phyloP scores from a whole-genome alignment of 1,140 invertebrate genomes.

The Drosophila littoralis region DNA sequence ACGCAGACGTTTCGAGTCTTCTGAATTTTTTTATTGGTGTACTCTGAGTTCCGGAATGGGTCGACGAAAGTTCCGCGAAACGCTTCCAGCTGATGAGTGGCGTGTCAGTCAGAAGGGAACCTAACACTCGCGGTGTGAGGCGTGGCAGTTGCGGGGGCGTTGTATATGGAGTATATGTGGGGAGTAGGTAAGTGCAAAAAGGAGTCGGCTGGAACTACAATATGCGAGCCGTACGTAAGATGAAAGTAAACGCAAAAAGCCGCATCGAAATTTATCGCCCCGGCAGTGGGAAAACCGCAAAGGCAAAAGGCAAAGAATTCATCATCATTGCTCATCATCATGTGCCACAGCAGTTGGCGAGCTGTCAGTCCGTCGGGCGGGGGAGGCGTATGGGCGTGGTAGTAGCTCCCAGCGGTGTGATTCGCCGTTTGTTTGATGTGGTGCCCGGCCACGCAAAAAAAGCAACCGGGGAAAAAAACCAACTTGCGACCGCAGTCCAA shows the following conservation, averaged over 20 bases:
- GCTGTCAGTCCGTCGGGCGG: constrained; percentile 30
- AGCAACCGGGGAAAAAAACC: not conserved
- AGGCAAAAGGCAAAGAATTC: constrained; percentile 71
- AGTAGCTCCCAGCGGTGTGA: constrained; percentile 62
- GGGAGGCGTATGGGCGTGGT: constrained; percentile 32
- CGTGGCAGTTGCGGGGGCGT: not conserved
- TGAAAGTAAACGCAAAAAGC: constrained; percentile 76
- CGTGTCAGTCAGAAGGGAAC: constrained; percentile 38
- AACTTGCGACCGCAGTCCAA: constrained; percentile 43
- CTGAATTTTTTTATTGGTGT: too few species aligned
- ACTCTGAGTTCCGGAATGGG: constrained; percentile 1
- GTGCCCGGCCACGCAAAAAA: not conserved
- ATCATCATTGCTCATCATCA: constrained; percentile 70
- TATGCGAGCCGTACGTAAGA: constrained; percentile 41
- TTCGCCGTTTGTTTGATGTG: constrained; percentile 71
- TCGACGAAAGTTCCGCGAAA: constrained; percentile 64
- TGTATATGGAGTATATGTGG: not conserved
- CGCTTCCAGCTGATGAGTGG: constrained; percentile 73
- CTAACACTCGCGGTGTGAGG: too few species aligned
- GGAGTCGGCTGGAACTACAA: constrained; percentile 57
- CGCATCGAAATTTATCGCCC: constrained; percentile 62
- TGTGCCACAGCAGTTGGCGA: constrained; percentile 32
- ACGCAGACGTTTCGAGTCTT: too few species aligned
- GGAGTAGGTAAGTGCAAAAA: not conserved
- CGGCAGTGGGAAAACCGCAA: constrained; percentile 53